Conservation (phyloP, 2,888 invertebrate species). For the Meandrusa payeni region DNA sequence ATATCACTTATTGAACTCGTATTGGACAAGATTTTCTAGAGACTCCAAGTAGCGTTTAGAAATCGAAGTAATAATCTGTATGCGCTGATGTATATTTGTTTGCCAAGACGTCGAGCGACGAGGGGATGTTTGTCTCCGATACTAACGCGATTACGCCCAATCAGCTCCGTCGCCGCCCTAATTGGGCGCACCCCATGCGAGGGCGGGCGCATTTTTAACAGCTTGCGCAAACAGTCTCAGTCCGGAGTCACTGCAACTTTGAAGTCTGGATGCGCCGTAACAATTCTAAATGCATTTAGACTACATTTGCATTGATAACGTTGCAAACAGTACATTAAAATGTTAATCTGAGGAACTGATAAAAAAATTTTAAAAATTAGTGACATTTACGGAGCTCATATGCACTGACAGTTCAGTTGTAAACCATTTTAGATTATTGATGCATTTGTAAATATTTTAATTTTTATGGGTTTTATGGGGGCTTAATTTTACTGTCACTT, state of each 20-base stretch:
- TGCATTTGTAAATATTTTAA: no score
- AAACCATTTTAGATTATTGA: no score
- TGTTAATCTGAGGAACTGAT: no score
- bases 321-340: constrained; percentile 6
- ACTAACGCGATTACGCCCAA: constrained; percentile 78
- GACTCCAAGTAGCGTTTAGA: background rate
- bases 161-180: constrained; percentile 76
- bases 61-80: background rate
- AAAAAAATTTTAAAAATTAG: no score
- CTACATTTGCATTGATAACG: constrained; percentile 1
- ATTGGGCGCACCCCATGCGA: constrained; percentile 70
- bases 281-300: constrained; percentile 5
- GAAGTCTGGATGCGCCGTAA: constrained; percentile 25
- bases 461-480: no score
- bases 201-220: constrained; percentile 76
- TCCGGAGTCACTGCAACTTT: constrained; percentile 23
- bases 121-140: constrained; percentile 62
- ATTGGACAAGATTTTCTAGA: no score
- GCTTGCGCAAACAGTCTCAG: constrained; percentile 61
- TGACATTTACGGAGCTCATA: no score
- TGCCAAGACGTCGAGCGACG: constrained; percentile 32
- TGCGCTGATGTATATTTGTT: constrained; percentile 28
- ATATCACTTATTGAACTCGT: no score
- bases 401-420: no score
- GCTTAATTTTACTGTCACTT: no score